phyloP scores from a whole-genome alignment of 2,113 vertebrate genomes.

The Uria lomvia region DNA sequence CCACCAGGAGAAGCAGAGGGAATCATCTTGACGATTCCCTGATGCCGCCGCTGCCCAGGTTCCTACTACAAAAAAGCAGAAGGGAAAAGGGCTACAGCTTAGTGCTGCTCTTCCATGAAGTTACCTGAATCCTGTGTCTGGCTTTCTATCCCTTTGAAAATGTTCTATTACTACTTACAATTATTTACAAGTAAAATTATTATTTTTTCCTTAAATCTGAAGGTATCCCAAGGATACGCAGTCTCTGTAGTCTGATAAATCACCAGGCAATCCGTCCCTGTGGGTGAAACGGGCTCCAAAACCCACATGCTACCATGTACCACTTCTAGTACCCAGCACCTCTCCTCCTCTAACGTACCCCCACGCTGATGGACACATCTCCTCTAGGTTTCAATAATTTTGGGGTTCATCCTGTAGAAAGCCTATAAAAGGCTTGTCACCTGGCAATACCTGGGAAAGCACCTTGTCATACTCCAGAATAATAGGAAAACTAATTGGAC shows the following conservation, averaged over 20 bases:
- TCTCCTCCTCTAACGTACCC: neutral
- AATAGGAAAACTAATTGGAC: neutral
- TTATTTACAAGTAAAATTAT: neutral
- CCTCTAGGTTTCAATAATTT: neutral
- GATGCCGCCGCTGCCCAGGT: accelerated
- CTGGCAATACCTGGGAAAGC: neutral
- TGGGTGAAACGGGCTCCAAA: neutral
- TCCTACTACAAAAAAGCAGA: neutral
- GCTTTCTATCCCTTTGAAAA: neutral
- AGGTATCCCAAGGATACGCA: neutral
- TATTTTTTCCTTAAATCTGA: neutral
- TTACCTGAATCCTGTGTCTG: neutral
- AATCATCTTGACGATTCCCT: neutral
- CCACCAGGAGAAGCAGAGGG: neutral
- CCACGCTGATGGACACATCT: neutral
- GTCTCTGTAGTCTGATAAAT: neutral
- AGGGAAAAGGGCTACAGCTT: neutral
- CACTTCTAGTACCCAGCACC: neutral
- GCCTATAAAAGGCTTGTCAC: neutral
- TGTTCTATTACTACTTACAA: neutral
- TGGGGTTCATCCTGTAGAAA: neutral
- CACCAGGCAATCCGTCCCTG: neutral
- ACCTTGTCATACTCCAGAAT: neutral
- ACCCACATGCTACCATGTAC: neutral
- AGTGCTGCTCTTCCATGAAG: neutral